Evolutionary conservation across 1,140 invertebrate species (phyloP), one percentile per base, ranked within the genome.

Genomic region (Trichoplusia ni): DNA sequence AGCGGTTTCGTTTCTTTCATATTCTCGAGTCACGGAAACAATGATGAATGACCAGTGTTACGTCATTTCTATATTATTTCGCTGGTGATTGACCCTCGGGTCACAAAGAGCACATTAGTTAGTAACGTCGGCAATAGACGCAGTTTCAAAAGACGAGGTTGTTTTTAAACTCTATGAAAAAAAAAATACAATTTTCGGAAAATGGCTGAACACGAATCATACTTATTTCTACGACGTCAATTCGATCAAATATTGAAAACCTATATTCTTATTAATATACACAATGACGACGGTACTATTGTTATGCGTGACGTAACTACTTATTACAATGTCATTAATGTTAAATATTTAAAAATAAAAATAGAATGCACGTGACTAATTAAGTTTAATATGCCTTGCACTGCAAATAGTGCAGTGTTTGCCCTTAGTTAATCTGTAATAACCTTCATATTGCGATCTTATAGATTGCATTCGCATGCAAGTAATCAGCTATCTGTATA

Each of bases 21-120:
- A 44, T 58, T 58, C 53, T 23, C n/a, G 18, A 21, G 38, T 58
- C 38, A 27, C 16, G 27, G 38, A 58, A 44, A 31, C 16, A 44
- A 47, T 29, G 29, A n/a, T 44, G 19, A 27, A 29, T 19, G 27
- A 35, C 19, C 14, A 13, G 6, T 8, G 37, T 58, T 31, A 58
- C 54, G 38, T 58, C 54, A 58, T 44, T 40, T 40, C 44, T 58
- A 44, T 58, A 40, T 58, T 44, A 21, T 16, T 40, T 6, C 4
- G 7, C 2, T 58, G 38, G 38, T 44, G 38, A 40, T 58, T 42
- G 54, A 42, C 25, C 38, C 6, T 4, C 8, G 14, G 54, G 27
- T 58, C 16, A 42, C 25, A 2, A 31, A 31, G 54, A 14, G 37
- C 14, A 16, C 35, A 42, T 16, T 40, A 29, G 35, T 11, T 49